phyloP scores from a whole-genome alignment of 2,888 invertebrate genomes.

The Cantharis rustica region DNA sequence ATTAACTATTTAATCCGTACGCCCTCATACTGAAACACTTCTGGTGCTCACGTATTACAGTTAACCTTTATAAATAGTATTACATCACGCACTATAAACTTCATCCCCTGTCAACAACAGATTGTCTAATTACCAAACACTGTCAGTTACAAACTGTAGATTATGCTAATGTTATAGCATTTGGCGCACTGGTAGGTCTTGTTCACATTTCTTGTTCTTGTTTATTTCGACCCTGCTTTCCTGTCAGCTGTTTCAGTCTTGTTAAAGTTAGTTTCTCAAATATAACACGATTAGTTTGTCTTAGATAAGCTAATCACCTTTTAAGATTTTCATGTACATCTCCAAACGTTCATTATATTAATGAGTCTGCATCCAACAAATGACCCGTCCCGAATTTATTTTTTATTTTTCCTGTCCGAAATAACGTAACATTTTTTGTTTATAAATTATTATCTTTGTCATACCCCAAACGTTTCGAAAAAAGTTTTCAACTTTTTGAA shows the following conservation, averaged over 20 bases:
- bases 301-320: background rate
- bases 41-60: constrained; percentile 8
- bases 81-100: constrained; percentile 25
- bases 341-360: background rate
- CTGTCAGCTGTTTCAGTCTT: constrained; percentile 10
- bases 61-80: constrained; percentile 21
- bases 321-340: background rate
- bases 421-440: background rate
- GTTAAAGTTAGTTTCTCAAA: constrained; percentile 6
- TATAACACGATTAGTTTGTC: background rate
- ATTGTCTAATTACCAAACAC: constrained; percentile 30
- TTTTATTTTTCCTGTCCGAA: background rate
- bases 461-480: background rate
- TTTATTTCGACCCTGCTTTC: constrained; percentile 5
- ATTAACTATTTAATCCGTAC: background rate
- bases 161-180: constrained; percentile 29
- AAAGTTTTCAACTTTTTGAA: background rate
- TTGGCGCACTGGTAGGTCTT: constrained; percentile 24
- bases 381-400: background rate
- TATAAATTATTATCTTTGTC: background rate
- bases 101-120: constrained; percentile 28
- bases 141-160: constrained; percentile 29
- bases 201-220: constrained; percentile 27
- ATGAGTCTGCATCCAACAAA: background rate
- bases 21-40: background rate